phyloP scores from a whole-genome alignment of 2,113 vertebrate genomes.

The Phocoena sinus region DNA sequence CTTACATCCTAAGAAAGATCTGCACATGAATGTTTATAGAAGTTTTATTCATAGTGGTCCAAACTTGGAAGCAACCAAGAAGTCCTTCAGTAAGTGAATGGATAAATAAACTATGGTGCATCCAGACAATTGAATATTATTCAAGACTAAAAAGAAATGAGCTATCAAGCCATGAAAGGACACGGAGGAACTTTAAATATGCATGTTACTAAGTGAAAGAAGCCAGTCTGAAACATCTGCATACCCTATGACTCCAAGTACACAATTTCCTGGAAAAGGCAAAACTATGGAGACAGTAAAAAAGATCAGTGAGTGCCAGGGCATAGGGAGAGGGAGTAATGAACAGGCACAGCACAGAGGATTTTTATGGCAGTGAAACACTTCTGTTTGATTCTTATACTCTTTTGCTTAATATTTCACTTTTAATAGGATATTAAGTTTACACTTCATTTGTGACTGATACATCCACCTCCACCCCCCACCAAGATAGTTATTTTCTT shows the following conservation, averaged over 20 bases:
- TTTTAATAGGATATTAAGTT: not conserved
- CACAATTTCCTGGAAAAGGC: not conserved
- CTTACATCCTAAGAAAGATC: not conserved
- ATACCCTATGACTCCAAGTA: not conserved
- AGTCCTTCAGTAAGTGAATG: too few species aligned
- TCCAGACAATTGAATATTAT: not conserved
- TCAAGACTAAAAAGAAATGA: not conserved
- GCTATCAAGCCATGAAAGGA: not conserved
- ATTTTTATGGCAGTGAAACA: not conserved
- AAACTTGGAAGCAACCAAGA: not conserved
- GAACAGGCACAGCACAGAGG: not conserved
- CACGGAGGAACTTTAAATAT: not conserved
- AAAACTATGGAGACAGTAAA: not conserved
- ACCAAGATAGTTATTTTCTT: not conserved
- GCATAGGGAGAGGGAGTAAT: accelerated
- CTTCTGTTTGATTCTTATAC: accelerated
- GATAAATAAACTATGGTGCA: not conserved
- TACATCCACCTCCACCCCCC: not conserved
- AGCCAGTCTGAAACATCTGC: not conserved
- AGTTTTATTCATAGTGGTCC: not conserved
- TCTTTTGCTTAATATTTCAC: not conserved
- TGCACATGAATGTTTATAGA: too few species aligned
- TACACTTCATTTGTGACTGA: not conserved
- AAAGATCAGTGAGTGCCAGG: not conserved
- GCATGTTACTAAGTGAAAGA: not conserved